Evolutionary conservation across 2,888 invertebrate species (phyloP).

Genomic region (Heteromyza rotundicornis): DNA sequence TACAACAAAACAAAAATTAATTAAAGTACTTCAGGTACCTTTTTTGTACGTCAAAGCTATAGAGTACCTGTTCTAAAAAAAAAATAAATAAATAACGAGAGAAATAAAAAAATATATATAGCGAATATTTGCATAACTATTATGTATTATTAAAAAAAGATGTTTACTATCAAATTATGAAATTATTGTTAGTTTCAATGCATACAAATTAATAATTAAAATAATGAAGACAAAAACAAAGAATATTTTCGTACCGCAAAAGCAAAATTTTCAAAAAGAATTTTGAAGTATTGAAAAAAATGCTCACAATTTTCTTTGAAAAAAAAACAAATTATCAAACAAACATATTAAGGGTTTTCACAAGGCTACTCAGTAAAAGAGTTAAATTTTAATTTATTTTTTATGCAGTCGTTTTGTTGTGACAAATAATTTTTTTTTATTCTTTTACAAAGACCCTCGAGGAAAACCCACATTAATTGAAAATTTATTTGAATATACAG

Average conservation of each 20-base stretch:
- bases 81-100: conserved; percentile 16
- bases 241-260: conserved; percentile 30
- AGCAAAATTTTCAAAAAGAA: conserved; percentile 15
- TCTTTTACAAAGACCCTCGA: no score
- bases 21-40: conserved; percentile 43
- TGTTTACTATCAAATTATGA: neutral
- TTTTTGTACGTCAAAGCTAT: conserved; percentile 62
- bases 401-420: no score
- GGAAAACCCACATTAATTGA: no score
- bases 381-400: no score
- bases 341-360: no score
- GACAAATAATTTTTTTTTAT: no score
- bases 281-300: conserved; percentile 25
- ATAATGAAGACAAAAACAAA: neutral
- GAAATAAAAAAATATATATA: conserved; percentile 14
- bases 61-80: conserved; percentile 62
- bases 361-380: no score
- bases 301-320: conserved; percentile 11
- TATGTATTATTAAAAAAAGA: neutral
- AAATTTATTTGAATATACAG: no score
- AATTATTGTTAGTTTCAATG: no score
- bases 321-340: no score
- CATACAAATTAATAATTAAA: neutral
- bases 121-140: neutral
- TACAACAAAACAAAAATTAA: conserved; percentile 47